Evolutionary conservation across 2,113 vertebrate species (phyloP), one percentile per base, ranked within the genome.

Genomic region (Spilogale gracilis): DNA sequence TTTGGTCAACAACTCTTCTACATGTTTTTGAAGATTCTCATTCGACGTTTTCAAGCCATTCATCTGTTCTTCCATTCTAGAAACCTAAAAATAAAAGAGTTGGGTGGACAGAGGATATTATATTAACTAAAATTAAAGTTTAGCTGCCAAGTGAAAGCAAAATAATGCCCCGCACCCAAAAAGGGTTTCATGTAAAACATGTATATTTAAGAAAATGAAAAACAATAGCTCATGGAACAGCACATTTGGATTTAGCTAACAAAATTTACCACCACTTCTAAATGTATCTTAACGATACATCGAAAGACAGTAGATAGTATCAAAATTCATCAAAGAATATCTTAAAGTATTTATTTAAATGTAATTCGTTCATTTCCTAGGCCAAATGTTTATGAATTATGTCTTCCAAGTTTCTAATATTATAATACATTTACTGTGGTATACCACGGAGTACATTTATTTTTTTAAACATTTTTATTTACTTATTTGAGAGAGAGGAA

Each of bases 11-110:
- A 99, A 97, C 14, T 99, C 99, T 92, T 99, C 99, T 9, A 99
- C 99, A 32, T 99, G 99, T 96, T 99, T 99, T 96, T 99, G 99
- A 69, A 99, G 98, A 92, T 99, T 99, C 73, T 99, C 99, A 97
- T 99, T 99, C 23, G 99, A 99, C 18, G 99, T 98, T 97, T 99
- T 99, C 80, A 99, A 98, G 97, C 99, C 98, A 95, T 97, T 98
- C 94, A 99, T 98, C 97, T 99, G 99, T 82, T 99, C 99, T 95
- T 99, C 99, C 79, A 99, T 95, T 98, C 99, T 99, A 85, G 98
- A 99, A 97, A 99, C 98, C 99, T 99, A 96, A 11, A 93, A 96
- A 98, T 2, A 45, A 85, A 97, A 97, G 16, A 27, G 18, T 71
- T 65, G 54, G 17, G 3, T 25, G 5, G 10, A 6, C 11, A 6